A percentile compares a stretch with the other conserved stretches of the same genome.
These are phyloP conservation scores for Mythimna vitellina DNA, from an alignment of 2,888 invertebrate genomes.

Conservation along the genomic window DNA sequence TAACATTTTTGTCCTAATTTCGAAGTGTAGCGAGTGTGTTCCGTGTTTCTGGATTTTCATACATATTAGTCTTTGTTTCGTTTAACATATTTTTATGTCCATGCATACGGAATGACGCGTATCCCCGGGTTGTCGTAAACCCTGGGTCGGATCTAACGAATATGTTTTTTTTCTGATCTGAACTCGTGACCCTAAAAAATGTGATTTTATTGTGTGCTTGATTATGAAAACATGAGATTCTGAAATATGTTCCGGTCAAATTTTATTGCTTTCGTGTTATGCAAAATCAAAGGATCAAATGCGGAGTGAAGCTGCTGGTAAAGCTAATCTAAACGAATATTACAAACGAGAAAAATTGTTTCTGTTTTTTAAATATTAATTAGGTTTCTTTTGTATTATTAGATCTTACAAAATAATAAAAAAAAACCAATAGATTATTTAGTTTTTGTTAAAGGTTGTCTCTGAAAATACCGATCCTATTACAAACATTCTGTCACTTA, in stretches of 20 bases:
- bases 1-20: conserved; percentile 42
- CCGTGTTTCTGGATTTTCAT: conserved; percentile 45
- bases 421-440: no score
- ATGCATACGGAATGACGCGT: conserved; percentile 51
- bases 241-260: neutral
- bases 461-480: neutral
- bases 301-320: no score
- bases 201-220: conserved; percentile 11
- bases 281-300: neutral
- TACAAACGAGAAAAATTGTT: neutral
- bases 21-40: conserved; percentile 8
- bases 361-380: no score
- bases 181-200: conserved; percentile 26
- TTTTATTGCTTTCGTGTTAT: conserved; percentile 15
- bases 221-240: conserved; percentile 38
- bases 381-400: no score
- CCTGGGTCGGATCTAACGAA: conserved; percentile 38
- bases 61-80: conserved; percentile 54
- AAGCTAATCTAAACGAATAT: neutral
- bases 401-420: no score
- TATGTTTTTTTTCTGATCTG: conserved; percentile 31
- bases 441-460: neutral
- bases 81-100: conserved; percentile 60
- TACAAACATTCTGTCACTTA: neutral
- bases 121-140: conserved; percentile 50